Base-by-base conservation (phyloP, 2,888 invertebrate genomes). In the Amiota mariae region DNA sequence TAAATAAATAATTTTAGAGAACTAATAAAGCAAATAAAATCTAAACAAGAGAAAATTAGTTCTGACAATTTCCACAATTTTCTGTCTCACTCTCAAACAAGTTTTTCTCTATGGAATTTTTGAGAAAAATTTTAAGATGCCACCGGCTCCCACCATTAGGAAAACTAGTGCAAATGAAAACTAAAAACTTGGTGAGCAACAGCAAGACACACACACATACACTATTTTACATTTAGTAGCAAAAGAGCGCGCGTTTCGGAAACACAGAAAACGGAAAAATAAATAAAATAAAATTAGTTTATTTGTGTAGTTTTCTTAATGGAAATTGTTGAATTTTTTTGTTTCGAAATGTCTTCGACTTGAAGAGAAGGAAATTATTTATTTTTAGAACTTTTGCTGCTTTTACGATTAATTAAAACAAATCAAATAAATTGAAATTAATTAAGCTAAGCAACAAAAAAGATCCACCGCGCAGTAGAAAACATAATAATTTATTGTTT, bases 311-410 rank as follows among this genome's bases (percentile, higher is more conserved):
- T 11, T 59, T 12, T 36, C 36, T 36, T 59, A 59, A 18, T 59
- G 49, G 71, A 61, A 18, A 48, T 67, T 74, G 71, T 72, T 72
- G 76, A 75, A 73, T 77, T 36, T 66, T 66, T 4, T 64, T n/a
- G 46, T 64, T 64, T 66, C 49, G 66, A 49, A 79, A 82, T 75
- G 77, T 74, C 46, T 74, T 24, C 24, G 24, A 24, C 24, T 24
- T 24, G 24, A 24, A 3, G 24, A 24, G 24, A 24, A 72, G 72
- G 56, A 72, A 56, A 51, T 67, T 74, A 80, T 83, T 78, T 83
- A 83, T 83, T 85, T 84, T 80, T 83, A 83, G 83, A 71, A 82
- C 81, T 78, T 76, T 54, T 48, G 72, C 24, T 54, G 18, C 20
- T 13, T 75, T 49, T 56, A 6, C 36, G 20, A 24, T 66, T 66